phyloP scores from a whole-genome alignment of 1,140 invertebrate species.

The Pogonomyrmex californicus region DNA sequence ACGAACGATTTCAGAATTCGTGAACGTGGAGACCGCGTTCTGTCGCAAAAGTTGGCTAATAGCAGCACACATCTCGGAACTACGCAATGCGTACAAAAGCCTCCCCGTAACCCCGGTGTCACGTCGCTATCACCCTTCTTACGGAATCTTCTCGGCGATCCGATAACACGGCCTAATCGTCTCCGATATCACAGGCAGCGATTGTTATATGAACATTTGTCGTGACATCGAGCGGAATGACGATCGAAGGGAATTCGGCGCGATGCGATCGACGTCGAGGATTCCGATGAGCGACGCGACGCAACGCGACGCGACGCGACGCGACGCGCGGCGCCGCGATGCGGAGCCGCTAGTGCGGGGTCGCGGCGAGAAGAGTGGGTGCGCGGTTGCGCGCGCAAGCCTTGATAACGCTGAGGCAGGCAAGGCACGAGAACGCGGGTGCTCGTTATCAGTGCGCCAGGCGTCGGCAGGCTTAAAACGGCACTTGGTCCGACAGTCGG shows the following conservation, averaged over 20 bases:
- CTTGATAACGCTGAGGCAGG: slow-evolving; percentile 64
- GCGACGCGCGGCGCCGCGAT: slow-evolving; percentile 24
- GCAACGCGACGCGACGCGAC: slow-evolving; percentile 16
- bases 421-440: slow-evolving; percentile 37
- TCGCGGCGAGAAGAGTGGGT: slow-evolving; percentile 14
- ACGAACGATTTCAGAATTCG: not conserved
- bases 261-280: slow-evolving; percentile 18
- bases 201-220: not conserved
- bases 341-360: not conserved
- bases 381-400: slow-evolving; percentile 71
- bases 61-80: not conserved
- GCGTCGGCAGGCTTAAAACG: slow-evolving; percentile 66
- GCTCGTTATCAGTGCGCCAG: slow-evolving; percentile 74
- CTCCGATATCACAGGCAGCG: not conserved
- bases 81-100: not conserved
- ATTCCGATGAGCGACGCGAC: slow-evolving; percentile 24
- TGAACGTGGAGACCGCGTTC: not conserved
- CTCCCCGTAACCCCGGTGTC: not conserved
- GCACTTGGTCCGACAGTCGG: slow-evolving; percentile 71
- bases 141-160: not conserved
- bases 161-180: slow-evolving; percentile 8
- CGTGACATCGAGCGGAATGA: not conserved
- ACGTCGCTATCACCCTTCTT: not conserved
- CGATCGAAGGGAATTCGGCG: slow-evolving; percentile 31
- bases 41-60: not conserved